Percentiles rank a stretch among this genome's conserved stretches.
Conservation (phyloP, 2,888 invertebrate genomes). For the Perdita meconis region DNA sequence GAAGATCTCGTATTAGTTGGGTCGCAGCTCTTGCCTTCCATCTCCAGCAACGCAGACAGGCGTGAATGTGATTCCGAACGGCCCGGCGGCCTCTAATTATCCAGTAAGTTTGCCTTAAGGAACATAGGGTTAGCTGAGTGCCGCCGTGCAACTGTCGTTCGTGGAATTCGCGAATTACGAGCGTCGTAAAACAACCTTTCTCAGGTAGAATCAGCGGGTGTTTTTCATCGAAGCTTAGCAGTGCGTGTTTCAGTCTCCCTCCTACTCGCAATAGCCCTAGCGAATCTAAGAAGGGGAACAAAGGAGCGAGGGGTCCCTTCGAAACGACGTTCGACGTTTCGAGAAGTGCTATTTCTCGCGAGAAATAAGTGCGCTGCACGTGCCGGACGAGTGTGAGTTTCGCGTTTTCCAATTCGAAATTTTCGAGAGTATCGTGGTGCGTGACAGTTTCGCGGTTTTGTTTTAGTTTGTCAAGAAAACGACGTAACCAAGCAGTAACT, state of each 20-base stretch:
- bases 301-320: not conserved
- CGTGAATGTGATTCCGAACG: not conserved
- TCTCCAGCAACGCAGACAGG: too few species aligned
- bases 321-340: not conserved
- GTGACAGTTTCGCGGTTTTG: too few species aligned
- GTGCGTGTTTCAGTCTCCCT: not conserved
- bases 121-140: not conserved
- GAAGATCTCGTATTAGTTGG: not conserved
- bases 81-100: not conserved
- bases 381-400: too few species aligned
- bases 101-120: constrained; percentile 2
- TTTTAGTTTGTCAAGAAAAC: not conserved
- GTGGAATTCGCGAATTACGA: not conserved
- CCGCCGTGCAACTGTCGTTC: not conserved
- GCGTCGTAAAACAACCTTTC: not conserved
- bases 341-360: too few species aligned
- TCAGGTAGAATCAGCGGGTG: not conserved
- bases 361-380: too few species aligned
- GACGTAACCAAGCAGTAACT: not conserved
- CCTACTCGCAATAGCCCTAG: not conserved
- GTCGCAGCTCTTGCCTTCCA: not conserved
- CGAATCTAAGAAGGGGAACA: not conserved
- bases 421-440: too few species aligned
- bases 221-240: not conserved
- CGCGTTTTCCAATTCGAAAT: too few species aligned